A percentile compares a stretch with the other conserved stretches of the same genome.
phyloP scores from a whole-genome alignment of 1,140 invertebrate species.

The Camponotus floridanus region DNA sequence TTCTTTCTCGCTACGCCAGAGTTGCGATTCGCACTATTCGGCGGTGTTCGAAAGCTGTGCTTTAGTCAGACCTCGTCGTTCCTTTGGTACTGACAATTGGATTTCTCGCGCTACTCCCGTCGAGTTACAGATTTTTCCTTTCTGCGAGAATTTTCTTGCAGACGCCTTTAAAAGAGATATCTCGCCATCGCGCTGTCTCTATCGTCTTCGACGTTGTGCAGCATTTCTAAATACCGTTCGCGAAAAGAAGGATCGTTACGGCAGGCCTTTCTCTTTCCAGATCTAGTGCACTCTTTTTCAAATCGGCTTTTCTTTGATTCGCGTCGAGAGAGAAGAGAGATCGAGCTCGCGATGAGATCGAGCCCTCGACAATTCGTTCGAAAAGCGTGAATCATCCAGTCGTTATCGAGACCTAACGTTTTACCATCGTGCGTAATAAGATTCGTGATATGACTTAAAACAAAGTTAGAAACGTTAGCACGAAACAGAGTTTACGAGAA shows the following conservation, averaged over 20 bases:
- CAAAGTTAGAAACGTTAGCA: too few species aligned
- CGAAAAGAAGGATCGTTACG: slow-evolving; percentile 70
- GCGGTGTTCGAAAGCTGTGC: slow-evolving; percentile 28
- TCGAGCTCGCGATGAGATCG: neutral
- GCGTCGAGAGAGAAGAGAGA: neutral
- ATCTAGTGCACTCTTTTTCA: slow-evolving; percentile 51
- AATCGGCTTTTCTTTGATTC: slow-evolving; percentile 75
- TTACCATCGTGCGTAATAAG: neutral
- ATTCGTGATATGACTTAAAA: neutral
- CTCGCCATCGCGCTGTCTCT: slow-evolving; percentile 20
- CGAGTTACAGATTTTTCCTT: slow-evolving; percentile 80
- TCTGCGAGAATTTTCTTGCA: slow-evolving; percentile 74
- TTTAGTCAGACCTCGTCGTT: slow-evolving; percentile 54
- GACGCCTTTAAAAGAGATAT: slow-evolving; percentile 74
- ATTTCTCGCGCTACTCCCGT: slow-evolving; percentile 76
- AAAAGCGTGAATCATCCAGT: slow-evolving; percentile 6
- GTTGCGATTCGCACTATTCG: slow-evolving; percentile 13
- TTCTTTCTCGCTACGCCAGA: slow-evolving; percentile 40
- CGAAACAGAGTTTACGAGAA: neutral
- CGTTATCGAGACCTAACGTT: slow-evolving; percentile 10
- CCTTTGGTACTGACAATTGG: slow-evolving; percentile 78
- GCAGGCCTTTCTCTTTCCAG: neutral
- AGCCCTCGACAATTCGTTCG: slow-evolving; percentile 8
- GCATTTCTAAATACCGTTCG: slow-evolving; percentile 67
- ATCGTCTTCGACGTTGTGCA: slow-evolving; percentile 44